These are phyloP conservation scores for Cardiocondyla obscurior DNA, from an alignment of 1,140 invertebrate species.

Conservation along the genomic window DNA sequence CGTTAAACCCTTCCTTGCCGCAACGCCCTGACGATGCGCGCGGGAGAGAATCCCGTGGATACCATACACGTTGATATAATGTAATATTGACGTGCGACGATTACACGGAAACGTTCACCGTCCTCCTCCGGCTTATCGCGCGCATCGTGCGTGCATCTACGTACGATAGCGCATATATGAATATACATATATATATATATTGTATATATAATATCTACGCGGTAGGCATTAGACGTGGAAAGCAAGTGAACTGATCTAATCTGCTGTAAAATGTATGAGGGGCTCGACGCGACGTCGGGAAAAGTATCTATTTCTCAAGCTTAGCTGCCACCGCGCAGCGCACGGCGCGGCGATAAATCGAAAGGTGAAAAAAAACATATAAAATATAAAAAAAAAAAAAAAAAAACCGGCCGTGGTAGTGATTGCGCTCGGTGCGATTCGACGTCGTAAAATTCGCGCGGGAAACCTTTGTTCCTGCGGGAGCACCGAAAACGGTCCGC, in stretches of 20 bases:
- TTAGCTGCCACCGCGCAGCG: too few species aligned
- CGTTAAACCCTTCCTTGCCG: slow-evolving; percentile 84
- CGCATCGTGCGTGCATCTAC: background rate
- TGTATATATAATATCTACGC: background rate
- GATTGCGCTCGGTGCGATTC: background rate
- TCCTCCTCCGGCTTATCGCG: slow-evolving; percentile 33
- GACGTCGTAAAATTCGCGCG: slow-evolving; percentile 3
- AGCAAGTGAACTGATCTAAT: background rate
- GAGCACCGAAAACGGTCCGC: slow-evolving; percentile 21
- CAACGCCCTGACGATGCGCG: slow-evolving; percentile 80
- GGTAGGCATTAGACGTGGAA: background rate
- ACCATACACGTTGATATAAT: slow-evolving; percentile 55
- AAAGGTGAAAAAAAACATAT: background rate
- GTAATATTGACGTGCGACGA: slow-evolving; percentile 42
- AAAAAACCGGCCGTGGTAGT: too few species aligned
- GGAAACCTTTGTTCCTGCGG: slow-evolving; percentile 9
- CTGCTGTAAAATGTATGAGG: background rate
- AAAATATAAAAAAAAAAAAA: too few species aligned
- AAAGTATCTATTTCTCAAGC: slow-evolving; percentile 3
- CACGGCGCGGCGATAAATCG: background rate
- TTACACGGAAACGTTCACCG: slow-evolving; percentile 34
- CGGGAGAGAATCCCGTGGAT: slow-evolving; percentile 65
- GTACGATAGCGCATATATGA: background rate
- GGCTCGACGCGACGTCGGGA: background rate
- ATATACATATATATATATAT: background rate